Percentiles rank a stretch among this genome's conserved stretches.
Evolutionary conservation across 30 jellyfish, hydroid and myxozoan genomes (phyloP).

Genomic region (Catostylus mosaicus): DNA sequence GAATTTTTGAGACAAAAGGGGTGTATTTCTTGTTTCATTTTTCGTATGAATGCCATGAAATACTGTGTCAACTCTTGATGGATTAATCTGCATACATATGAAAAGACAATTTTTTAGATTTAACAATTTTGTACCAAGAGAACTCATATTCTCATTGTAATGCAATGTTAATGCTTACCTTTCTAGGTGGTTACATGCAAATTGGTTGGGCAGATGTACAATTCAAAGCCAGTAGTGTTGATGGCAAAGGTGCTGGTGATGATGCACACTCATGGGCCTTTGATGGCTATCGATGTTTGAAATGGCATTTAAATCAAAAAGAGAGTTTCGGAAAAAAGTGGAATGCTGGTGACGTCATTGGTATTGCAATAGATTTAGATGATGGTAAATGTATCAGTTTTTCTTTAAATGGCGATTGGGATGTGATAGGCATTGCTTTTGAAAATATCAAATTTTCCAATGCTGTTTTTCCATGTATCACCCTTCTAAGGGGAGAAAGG

Average conservation of each 20-base stretch:
- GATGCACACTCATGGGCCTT: slow-evolving; percentile 74
- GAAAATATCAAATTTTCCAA: slow-evolving; percentile 22
- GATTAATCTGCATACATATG: not conserved
- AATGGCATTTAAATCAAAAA: slow-evolving; percentile 61
- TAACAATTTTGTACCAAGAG: too few relatives aligned
- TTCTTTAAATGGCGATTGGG: slow-evolving; percentile 71
- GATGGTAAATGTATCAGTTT: slow-evolving; percentile 29
- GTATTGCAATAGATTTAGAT: slow-evolving; percentile 63
- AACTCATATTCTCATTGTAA: too few relatives aligned
- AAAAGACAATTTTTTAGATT: too few relatives aligned
- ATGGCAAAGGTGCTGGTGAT: slow-evolving; percentile 74
- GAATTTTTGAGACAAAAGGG: too few relatives aligned
- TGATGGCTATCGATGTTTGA: slow-evolving; percentile 71
- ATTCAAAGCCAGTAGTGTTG: slow-evolving; percentile 38
- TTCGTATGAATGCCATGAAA: too few relatives aligned
- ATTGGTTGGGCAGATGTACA: slow-evolving; percentile 74
- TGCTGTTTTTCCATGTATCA: slow-evolving; percentile 48
- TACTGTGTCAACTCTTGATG: not conserved
- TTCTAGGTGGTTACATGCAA: slow-evolving; percentile 76
- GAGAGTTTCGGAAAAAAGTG: slow-evolving; percentile 63
- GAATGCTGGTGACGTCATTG: slow-evolving; percentile 72
- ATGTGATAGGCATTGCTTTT: slow-evolving; percentile 54
- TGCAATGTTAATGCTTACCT: too few relatives aligned
- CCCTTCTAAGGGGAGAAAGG: slow-evolving; percentile 67
- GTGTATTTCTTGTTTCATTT: too few relatives aligned